Evolutionary conservation across 2,797 vertebrate species (phyloP), one percentile per base, ranked within the genome.

Genomic region (Parotocinclus haroldoi): DNA sequence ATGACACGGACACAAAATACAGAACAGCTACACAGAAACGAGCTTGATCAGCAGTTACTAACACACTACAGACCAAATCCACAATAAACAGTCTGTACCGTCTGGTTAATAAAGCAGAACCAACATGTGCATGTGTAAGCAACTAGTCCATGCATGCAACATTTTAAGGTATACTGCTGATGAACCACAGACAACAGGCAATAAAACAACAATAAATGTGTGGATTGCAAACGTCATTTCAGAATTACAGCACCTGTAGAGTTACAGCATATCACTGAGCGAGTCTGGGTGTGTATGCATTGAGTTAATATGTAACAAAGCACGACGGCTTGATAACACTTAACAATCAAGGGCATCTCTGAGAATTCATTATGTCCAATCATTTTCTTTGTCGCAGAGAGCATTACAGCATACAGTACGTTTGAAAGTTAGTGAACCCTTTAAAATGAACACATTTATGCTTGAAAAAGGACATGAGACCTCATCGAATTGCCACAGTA

Each of bases 21-120:
- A 11, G 9, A 13, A 39, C 59, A 42, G 51, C 17, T 9, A 38
- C 9, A 38, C 27, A 14, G 16, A 58, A 64, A 64, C 12, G 8
- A 59, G 68, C 68, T 16, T 0, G 3, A 71, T 71, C 68, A 71
- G 68, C 68, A 71, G 27, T 59, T 58, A 64, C 12, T 69, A 10
- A 50, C 45, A 42, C 13, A 57, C 46, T 57, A 37, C n/a, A 10
- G 5, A 42, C 27, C 58, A 55, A 55, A n/a, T n/a, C n/a, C n/a
- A n/a, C n/a, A 5, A 27, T 27, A 5, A 27, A 49, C 36, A 40
- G 16, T 50, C 7, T 4, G 8, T 46, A 46, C 45, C 6, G 12
- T 3, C 48, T 50, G 7, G 14, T 42, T n/a, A 16, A 16, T 4
- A n/a, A 14, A 8, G 48, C n/a, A 17, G 4, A 6, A 8, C 14